Evolutionary conservation across 2,888 invertebrate genomes (phyloP), one percentile per base, ranked within the genome.

Genomic region (Mythimna lalbum): DNA sequence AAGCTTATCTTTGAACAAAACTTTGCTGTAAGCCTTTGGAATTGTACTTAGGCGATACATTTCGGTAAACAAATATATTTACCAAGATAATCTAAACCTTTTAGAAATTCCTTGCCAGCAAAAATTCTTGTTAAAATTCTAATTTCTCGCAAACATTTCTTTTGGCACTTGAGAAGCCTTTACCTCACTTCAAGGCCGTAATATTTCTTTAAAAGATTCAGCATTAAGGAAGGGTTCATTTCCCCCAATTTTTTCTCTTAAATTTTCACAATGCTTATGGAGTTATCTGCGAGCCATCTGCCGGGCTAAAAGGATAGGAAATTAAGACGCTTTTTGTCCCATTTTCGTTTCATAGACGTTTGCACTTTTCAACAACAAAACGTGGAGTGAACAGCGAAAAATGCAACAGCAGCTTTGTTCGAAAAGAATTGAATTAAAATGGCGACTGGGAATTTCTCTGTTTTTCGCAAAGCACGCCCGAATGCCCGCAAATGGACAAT

Each of bases 401-500:
- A 93, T 91, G 93, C 93, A 91, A 89, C 91, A 89, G 89, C 90
- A 91, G 93, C 93, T 93, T 94, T 92, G 93, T 93, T 90, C 91
- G 85, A 86, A 92, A 43, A 92, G 93, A 95, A 95, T 94, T 94
- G 94, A 94, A 94, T 94, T 94, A 95, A 94, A 94, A 95, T 93
- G 92, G 94, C 90, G 91, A 89, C 90, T 86, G 89, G 82, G 78
- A 86, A 87, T 89, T 92, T 90, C 88, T 91, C 90, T 93, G 93
- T 94, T 94, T 94, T 95, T 93, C 91, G 90, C 90, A 88, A 88
- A 80, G 88, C 86, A 84, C 91, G 93, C 92, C 90, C 92, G 89
- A 91, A 90, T 93, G 91, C 91, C 92, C 93, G 89, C 93, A 94
- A 95, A 94, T 94, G 93, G 94, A 94, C 94, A 94, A 95, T 95